These are phyloP conservation scores for Diabrotica undecimpunctata DNA, from an alignment of 1,140 invertebrate genomes.

Conservation along the genomic window DNA sequence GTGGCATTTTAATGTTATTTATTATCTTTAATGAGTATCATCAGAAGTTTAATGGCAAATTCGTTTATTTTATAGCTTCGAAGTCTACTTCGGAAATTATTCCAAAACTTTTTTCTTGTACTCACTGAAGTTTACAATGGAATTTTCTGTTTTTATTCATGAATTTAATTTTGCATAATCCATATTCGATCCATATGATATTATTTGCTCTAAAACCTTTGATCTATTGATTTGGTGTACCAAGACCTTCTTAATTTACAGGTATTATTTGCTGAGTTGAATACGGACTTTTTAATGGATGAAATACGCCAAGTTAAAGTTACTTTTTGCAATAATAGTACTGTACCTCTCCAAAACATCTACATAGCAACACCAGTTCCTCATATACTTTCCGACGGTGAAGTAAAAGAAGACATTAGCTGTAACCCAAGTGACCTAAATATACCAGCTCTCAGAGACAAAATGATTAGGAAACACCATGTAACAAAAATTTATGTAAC, in stretches of 20 bases:
- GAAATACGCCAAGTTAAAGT: constrained; percentile 67
- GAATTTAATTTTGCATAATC: too few relatives aligned
- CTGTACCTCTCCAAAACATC: constrained; percentile 61
- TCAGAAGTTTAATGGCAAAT: too few relatives aligned
- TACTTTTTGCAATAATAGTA: constrained; percentile 67
- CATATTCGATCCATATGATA: too few relatives aligned
- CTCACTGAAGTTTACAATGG: too few relatives aligned
- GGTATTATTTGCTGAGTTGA: constrained; percentile 68
- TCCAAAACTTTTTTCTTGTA: too few relatives aligned
- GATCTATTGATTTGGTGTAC: neutral
- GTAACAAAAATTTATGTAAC: constrained; percentile 52
- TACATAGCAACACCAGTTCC: constrained; percentile 66
- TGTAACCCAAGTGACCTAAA: constrained; percentile 40
- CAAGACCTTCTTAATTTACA: constrained; percentile 47
- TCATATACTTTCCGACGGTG: constrained; percentile 55
- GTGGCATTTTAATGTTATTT: too few relatives aligned
- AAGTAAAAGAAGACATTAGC: constrained; percentile 36
- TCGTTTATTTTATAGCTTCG: too few relatives aligned
- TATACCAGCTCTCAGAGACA: constrained; percentile 46
- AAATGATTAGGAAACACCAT: constrained; percentile 51
- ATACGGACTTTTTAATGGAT: constrained; percentile 65
- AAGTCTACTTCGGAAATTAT: too few relatives aligned
- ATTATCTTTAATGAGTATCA: too few relatives aligned
- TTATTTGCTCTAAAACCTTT: too few relatives aligned
- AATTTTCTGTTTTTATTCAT: too few relatives aligned